A percentile compares a stretch with the other conserved stretches of the same genome.
phyloP scores from a whole-genome alignment of 2,888 invertebrate species.

The Elegia similella region DNA sequence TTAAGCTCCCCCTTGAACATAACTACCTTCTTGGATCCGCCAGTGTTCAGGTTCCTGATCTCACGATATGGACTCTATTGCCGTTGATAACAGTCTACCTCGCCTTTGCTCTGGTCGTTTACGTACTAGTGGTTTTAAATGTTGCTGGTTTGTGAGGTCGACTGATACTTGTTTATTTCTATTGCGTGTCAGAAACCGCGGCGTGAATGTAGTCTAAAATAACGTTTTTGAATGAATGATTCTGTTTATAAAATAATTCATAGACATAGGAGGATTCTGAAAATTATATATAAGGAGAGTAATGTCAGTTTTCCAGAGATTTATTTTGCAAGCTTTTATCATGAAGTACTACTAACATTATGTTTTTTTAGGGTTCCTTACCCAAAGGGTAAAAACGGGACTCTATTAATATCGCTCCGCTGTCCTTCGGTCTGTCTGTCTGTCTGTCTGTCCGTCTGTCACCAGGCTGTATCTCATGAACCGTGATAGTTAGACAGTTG shows the following conservation, averaged over 20 bases:
- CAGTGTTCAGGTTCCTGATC: constrained; percentile 23
- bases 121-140: constrained; percentile 7
- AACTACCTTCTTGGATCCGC: too few species aligned
- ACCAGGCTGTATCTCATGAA: too few species aligned
- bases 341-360: too few species aligned
- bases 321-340: too few species aligned
- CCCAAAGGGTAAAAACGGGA: too few species aligned
- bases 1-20: constrained; percentile 33
- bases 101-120: not conserved
- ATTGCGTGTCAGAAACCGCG: not conserved
- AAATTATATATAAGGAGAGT: too few species aligned
- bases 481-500: too few species aligned
- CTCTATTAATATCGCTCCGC: too few species aligned
- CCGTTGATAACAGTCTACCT: constrained; percentile 13
- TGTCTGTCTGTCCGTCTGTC: too few species aligned
- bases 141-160: not conserved
- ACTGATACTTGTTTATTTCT: constrained; percentile 10
- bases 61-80: constrained; percentile 38
- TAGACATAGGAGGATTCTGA: not conserved
- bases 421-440: too few species aligned
- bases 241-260: not conserved
- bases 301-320: too few species aligned
- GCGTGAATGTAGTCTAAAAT: not conserved
- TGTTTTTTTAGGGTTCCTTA: too few species aligned
- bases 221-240: not conserved